Percentiles rank a stretch among this genome's conserved stretches.
These are phyloP conservation scores for Rhynchophorus ferrugineus DNA, from an alignment of 1,140 invertebrate species.

Conservation along the genomic window DNA sequence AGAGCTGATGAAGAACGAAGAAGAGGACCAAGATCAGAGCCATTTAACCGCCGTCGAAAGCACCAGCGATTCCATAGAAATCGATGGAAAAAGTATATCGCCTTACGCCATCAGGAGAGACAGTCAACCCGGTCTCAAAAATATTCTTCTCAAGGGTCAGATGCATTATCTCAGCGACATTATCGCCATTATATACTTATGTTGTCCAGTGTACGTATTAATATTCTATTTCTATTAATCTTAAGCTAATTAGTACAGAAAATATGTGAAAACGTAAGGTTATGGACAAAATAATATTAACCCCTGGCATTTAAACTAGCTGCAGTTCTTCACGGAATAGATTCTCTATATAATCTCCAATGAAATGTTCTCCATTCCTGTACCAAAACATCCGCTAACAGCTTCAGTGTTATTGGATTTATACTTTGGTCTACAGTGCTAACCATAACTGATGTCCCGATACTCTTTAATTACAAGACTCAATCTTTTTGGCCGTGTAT, in stretches of 20 bases:
- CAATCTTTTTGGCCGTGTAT: too few species aligned
- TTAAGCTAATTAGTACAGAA: too few species aligned
- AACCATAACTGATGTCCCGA: too few species aligned
- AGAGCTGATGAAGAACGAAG: conserved; percentile 19
- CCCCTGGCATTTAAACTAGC: background rate
- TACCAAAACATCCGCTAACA: too few species aligned
- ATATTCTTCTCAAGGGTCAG: conserved; percentile 74
- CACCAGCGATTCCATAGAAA: conserved; percentile 27
- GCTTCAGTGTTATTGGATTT: too few species aligned
- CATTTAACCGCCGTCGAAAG: conserved; percentile 9
- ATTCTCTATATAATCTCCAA: too few species aligned
- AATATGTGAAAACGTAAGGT: too few species aligned
- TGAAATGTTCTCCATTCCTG: too few species aligned
- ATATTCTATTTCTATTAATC: too few species aligned
- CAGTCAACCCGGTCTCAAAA: conserved; percentile 57
- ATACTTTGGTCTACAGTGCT: too few species aligned
- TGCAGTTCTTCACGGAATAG: too few species aligned
- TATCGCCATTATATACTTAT: conserved; percentile 72
- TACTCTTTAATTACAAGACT: background rate
- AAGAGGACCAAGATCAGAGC: background rate
- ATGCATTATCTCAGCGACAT: conserved; percentile 75
- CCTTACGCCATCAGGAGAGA: conserved; percentile 43
- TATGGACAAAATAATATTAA: too few species aligned
- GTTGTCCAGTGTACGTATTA: conserved; percentile 70
- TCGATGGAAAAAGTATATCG: conserved; percentile 43